Evolutionary conservation across 1,140 invertebrate genomes (phyloP).

Genomic region (Rhyacophila brunnea): DNA sequence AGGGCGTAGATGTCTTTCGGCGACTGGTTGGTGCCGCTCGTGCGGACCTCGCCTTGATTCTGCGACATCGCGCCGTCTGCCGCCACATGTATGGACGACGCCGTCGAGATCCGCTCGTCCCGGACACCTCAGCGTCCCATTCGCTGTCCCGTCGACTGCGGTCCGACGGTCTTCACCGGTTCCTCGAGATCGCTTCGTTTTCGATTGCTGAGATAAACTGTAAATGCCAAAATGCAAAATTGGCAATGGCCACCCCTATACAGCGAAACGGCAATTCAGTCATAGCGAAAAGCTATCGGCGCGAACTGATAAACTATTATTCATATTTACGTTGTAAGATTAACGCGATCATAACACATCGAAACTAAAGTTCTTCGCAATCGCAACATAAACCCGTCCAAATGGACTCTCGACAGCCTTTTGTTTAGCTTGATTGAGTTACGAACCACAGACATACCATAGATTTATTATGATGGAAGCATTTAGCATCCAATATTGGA

Average conservation of each 20-base stretch:
- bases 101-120: neutral
- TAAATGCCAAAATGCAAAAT: slow-evolving; percentile 56
- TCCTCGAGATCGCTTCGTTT: slow-evolving; percentile 7
- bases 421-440: slow-evolving; percentile 31
- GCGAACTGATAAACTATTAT: neutral
- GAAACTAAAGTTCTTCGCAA: slow-evolving; percentile 3
- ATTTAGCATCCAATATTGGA: neutral
- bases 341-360: neutral
- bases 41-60: slow-evolving; percentile 54
- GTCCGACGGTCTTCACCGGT: slow-evolving; percentile 12
- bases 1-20: slow-evolving; percentile 64
- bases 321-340: neutral
- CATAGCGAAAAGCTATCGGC: slow-evolving; percentile 13
- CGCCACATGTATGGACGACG: slow-evolving; percentile 32
- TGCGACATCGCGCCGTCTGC: slow-evolving; percentile 47
- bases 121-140: slow-evolving; percentile 2
- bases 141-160: neutral
- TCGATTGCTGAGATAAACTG: slow-evolving; percentile 34
- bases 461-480: slow-evolving; percentile 4
- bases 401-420: slow-evolving; percentile 27
- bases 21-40: slow-evolving; percentile 47
- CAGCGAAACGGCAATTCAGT: slow-evolving; percentile 43
- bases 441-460: slow-evolving; percentile 19
- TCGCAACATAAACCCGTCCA: slow-evolving; percentile 16
- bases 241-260: slow-evolving; percentile 57